phyloP scores from a whole-genome alignment of 2,113 vertebrate species.

The Octodon degus region DNA sequence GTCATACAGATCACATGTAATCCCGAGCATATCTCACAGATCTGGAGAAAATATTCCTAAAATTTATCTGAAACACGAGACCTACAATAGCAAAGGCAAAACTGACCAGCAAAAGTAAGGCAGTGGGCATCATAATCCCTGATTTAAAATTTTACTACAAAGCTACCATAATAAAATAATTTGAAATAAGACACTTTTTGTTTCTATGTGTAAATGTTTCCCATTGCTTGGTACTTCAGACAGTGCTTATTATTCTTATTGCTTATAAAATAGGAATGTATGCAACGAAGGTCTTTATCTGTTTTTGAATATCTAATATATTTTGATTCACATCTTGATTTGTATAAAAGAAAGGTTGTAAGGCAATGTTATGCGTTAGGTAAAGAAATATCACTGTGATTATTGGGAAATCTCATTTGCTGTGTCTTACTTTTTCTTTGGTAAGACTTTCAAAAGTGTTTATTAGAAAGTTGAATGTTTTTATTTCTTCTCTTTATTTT shows the following conservation, averaged over 20 bases:
- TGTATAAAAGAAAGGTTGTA: neutral
- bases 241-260: neutral
- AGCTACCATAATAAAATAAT: neutral
- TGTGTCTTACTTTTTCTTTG: neutral
- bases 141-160: too few species aligned
- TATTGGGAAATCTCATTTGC: neutral
- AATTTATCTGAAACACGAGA: too few species aligned
- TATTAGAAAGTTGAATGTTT: neutral
- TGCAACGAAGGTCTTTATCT: neutral
- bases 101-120: too few species aligned
- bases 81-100: too few species aligned
- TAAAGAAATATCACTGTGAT: neutral
- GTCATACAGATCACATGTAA: too few species aligned
- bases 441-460: neutral
- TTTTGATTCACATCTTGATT: neutral
- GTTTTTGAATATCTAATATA: neutral
- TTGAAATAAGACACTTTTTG: neutral
- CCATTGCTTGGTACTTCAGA: neutral
- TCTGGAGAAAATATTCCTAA: too few species aligned
- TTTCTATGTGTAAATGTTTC: neutral
- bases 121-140: too few species aligned
- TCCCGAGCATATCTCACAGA: too few species aligned
- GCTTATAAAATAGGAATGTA: neutral
- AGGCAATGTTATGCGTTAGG: neutral
- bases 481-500: neutral